A percentile compares a stretch with the other conserved stretches of the same genome.
Evolutionary conservation across 1,140 invertebrate genomes (phyloP).

Genomic region (Octopus bimaculoides): DNA sequence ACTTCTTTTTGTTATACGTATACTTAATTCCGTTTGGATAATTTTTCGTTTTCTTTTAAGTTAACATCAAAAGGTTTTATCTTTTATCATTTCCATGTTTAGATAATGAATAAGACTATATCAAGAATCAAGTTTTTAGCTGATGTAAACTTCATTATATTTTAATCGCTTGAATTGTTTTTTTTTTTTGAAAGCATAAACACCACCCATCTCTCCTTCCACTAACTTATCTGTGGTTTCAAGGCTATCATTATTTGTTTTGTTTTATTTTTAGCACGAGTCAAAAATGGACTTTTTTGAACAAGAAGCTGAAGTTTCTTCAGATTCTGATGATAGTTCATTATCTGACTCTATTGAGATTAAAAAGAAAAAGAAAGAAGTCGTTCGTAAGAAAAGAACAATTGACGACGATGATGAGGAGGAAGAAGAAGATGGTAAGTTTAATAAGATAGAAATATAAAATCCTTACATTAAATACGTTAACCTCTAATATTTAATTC

Average conservation of each 20-base stretch:
- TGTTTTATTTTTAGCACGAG: neutral
- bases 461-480: constrained; percentile 2
- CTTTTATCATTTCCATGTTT: neutral
- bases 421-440: constrained; percentile 58
- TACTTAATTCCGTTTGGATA: neutral
- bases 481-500: neutral
- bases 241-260: neutral
- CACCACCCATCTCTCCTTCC: neutral
- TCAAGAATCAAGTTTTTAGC: neutral
- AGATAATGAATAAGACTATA: neutral
- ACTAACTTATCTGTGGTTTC: neutral
- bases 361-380: constrained; percentile 37
- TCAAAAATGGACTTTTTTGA: constrained; percentile 40
- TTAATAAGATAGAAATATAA: constrained; percentile 26
- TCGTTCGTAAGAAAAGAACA: constrained; percentile 58
- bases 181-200: neutral
- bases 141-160: neutral
- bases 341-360: constrained; percentile 26
- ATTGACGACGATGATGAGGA: constrained; percentile 46
- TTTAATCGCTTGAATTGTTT: no score
- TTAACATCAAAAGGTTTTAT: neutral
- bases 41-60: neutral
- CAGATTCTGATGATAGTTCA: constrained; percentile 20
- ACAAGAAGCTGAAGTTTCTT: constrained; percentile 45
- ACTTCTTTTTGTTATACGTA: no score